Conservation (phyloP, 2,888 invertebrate genomes). For the Tuberolachnus salignus region DNA sequence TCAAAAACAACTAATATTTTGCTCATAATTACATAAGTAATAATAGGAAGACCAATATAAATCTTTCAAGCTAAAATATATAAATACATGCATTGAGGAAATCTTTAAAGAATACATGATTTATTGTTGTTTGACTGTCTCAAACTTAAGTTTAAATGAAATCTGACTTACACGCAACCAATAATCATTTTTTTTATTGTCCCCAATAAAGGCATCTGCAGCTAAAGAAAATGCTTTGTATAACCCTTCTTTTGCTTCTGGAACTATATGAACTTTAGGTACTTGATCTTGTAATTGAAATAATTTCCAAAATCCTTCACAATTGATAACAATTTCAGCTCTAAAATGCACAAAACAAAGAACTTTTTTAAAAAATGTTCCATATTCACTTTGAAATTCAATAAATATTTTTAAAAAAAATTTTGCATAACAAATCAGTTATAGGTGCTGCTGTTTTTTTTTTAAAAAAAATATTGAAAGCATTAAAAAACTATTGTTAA, state of each 20-base stretch:
- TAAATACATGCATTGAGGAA: too few relatives aligned
- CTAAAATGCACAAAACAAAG: conserved; percentile 49
- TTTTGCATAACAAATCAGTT: too few relatives aligned
- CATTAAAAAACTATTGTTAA: too few relatives aligned
- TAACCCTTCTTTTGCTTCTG: conserved; percentile 70
- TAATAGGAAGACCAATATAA: background rate
- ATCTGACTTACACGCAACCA: conserved; percentile 60
- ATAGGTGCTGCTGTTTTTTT: too few relatives aligned
- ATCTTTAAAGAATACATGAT: too few relatives aligned
- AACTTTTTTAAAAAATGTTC: background rate
- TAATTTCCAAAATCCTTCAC: conserved; percentile 59
- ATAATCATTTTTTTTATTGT: conserved; percentile 60
- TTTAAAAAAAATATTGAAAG: too few relatives aligned
- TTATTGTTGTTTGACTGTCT: background rate
- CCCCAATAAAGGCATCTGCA: conserved; percentile 59
- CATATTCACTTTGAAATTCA: too few relatives aligned
- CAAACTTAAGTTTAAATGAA: background rate
- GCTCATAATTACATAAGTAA: too few relatives aligned
- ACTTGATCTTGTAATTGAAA: conserved; percentile 26
- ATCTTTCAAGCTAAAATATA: background rate
- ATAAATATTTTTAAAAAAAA: too few relatives aligned
- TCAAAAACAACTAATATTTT: too few relatives aligned
- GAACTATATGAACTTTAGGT: conserved; percentile 66
- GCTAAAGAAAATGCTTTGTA: conserved; percentile 76
- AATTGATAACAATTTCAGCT: conserved; percentile 50